Evolutionary conservation across 1,140 invertebrate genomes (phyloP).

Genomic region (Cepaea nemoralis): DNA sequence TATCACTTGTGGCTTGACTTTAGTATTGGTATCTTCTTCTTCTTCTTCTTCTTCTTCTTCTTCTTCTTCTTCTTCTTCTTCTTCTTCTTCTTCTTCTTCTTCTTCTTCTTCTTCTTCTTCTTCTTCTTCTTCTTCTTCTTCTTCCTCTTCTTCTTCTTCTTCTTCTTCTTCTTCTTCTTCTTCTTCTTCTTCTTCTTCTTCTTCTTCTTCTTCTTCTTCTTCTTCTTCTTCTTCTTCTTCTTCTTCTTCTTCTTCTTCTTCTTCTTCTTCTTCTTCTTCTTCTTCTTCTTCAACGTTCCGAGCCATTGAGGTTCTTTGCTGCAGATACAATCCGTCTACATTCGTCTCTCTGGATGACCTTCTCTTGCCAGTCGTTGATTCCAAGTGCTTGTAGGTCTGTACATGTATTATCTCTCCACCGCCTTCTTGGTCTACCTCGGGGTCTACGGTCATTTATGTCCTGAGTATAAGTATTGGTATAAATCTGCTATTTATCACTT

Average conservation of each 20-base stretch:
- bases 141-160: constrained; percentile 10
- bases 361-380: no score
- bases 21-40: constrained; percentile 6
- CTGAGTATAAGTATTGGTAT: no score
- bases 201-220: constrained; percentile 10
- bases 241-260: constrained; percentile 6
- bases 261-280: background rate
- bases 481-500: no score
- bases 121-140: constrained; percentile 10
- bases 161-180: constrained; percentile 10
- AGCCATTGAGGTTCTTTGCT: no score
- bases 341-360: no score
- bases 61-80: constrained; percentile 10
- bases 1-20: no score
- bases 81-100: constrained; percentile 10
- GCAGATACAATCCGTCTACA: no score
- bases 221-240: constrained; percentile 10
- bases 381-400: no score
- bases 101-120: constrained; percentile 10
- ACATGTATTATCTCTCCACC: no score
- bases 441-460: no score
- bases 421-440: no score
- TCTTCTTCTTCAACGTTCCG: no score
- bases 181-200: constrained; percentile 10
- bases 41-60: constrained; percentile 10